Conservation (phyloP, 2,888 invertebrate genomes). For the Mamestra brassicae region DNA sequence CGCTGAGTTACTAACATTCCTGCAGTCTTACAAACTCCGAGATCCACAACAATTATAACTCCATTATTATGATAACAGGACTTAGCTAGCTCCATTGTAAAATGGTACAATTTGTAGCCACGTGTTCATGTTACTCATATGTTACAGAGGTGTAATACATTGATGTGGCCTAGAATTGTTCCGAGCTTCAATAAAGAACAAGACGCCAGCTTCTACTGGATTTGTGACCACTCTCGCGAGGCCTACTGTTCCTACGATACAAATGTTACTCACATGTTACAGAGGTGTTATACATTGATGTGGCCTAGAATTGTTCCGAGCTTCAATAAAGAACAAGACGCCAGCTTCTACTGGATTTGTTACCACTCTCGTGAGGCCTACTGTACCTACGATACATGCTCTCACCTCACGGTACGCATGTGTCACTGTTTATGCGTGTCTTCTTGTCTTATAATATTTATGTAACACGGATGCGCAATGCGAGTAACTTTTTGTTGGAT, state of each 20-base stretch:
- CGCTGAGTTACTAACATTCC: background rate
- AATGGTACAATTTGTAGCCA: constrained; percentile 49
- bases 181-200: background rate
- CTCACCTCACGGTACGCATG: constrained; percentile 8
- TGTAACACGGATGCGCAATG: constrained; percentile 13
- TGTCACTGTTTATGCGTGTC: constrained; percentile 15
- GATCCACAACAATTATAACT: constrained; percentile 24
- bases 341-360: background rate
- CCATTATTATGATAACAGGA: constrained; percentile 45
- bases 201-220: background rate
- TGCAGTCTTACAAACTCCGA: background rate
- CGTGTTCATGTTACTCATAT: constrained; percentile 43
- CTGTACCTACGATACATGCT: background rate
- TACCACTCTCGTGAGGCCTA: background rate
- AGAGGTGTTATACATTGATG: background rate
- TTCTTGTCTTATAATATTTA: constrained; percentile 29
- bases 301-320: background rate
- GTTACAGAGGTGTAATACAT: constrained; percentile 4
- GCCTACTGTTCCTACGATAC: too few relatives aligned
- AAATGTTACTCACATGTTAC: constrained; percentile 41
- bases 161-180: background rate
- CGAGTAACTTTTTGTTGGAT: constrained; percentile 27
- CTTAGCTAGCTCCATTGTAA: constrained; percentile 23
- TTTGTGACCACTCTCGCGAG: background rate
- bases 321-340: too few relatives aligned